Base-by-base conservation (phyloP, 1,140 invertebrate species). In the Pissodes strobi region DNA sequence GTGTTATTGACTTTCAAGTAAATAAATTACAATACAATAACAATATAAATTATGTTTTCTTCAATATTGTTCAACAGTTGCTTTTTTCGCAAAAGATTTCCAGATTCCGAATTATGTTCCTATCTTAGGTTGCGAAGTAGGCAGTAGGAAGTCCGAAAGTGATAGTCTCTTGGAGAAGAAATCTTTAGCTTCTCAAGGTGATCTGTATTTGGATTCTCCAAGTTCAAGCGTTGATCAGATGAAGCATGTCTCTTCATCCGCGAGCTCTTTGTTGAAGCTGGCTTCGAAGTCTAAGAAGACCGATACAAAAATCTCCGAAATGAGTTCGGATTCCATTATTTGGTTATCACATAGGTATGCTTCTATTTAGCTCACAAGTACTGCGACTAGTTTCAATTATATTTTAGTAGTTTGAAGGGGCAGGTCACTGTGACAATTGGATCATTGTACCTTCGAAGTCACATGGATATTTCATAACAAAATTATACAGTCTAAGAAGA, bases 261-360 rank as follows among this genome's bases (percentile, higher is more conserved):
- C 12, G 23, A 46, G 15, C 37, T 57, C 27, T 17, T n/a, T n/a
- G 62, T 68, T n/a, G 57, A 72, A 49, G 72, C 67, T 41, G 65
- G 67, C 21, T 27, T 49, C 25, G n/a, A 49, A 66, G 53, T 22
- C 6, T 55, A 62, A 48, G 60, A 70, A 72, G 12, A 81, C 70
- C 57, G 81, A 83, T 15, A 83, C 82, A 39, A 89, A 88, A 78
- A 92, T 96, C 65, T 91, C 90, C 0, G 93, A 97, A 75, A 92
- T 97, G 83, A 93, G 93, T 71, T 86, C 87, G 0, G 94, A 97
- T 74, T 95, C 91, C 74, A 81, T 97, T 0, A 87, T 94, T 38
- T 98, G 94, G 95, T 75, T 98, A 17, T 88, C 93, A 0, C 92
- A 97, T 80, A 85, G 60, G 58, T 61, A 23, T 17, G 43, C 5